These are phyloP conservation scores for Protophormia terraenovae DNA, from an alignment of 2,888 invertebrate species.

Conservation along the genomic window DNA sequence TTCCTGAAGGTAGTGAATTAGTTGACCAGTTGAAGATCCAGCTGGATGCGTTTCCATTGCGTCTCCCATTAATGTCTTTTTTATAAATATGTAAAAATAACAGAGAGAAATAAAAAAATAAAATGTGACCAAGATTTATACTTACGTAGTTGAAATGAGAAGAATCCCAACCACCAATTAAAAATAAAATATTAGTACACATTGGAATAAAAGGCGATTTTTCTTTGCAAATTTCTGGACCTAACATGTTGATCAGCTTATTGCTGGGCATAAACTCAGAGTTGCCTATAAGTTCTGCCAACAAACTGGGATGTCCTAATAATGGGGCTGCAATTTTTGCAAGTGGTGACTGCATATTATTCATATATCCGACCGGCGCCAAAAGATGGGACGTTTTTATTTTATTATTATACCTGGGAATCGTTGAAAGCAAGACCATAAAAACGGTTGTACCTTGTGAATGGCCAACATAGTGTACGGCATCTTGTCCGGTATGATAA, in stretches of 20 bases:
- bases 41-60: slow-evolving; percentile 70
- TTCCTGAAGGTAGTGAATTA: slow-evolving; percentile 72
- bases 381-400: slow-evolving; percentile 70
- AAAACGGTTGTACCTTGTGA: slow-evolving; percentile 72
- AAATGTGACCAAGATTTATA: not conserved
- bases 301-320: slow-evolving; percentile 32
- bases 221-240: slow-evolving; percentile 80
- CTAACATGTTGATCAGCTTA: slow-evolving; percentile 81
- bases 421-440: slow-evolving; percentile 68
- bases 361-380: slow-evolving; percentile 78
- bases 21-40: slow-evolving; percentile 69
- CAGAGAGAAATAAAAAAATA: not conserved
- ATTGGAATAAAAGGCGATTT: slow-evolving; percentile 57
- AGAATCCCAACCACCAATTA: slow-evolving; percentile 69
- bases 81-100: not conserved
- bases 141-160: slow-evolving; percentile 70
- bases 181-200: slow-evolving; percentile 68
- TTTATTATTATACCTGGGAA: slow-evolving; percentile 70
- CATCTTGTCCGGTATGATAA: slow-evolving; percentile 39
- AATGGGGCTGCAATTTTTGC: slow-evolving; percentile 68
- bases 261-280: not conserved
- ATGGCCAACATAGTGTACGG: slow-evolving; percentile 70
- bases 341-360: slow-evolving; percentile 77
- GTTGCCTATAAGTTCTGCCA: slow-evolving; percentile 8
- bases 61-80: not conserved